These are phyloP conservation scores for Pelusios castaneus DNA, from an alignment of 2,113 vertebrate genomes.

Conservation along the genomic window DNA sequence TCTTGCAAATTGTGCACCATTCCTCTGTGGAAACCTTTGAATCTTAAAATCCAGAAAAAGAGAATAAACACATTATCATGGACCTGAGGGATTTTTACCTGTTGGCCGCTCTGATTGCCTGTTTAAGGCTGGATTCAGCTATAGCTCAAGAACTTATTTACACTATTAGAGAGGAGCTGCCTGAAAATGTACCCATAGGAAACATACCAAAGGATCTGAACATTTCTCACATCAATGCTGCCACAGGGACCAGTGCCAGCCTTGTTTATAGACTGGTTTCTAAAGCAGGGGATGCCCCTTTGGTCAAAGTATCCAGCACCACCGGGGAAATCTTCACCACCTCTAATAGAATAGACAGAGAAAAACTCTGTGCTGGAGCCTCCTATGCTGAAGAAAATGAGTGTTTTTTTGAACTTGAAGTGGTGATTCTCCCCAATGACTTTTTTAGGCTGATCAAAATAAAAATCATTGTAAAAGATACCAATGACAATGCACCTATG, in stretches of 20 bases:
- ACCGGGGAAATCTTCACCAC: conserved; percentile 98
- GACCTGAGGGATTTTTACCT: conserved; percentile 99
- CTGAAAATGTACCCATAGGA: conserved; percentile 98
- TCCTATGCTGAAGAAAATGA: conserved; percentile 92
- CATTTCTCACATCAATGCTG: conserved; percentile 96
- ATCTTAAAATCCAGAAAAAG: conserved; percentile 79
- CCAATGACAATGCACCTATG: conserved; percentile 99
- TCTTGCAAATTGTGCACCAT: conserved; percentile 75
- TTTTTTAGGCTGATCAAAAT: conserved; percentile 99
- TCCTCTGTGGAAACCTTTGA: conserved; percentile 79
- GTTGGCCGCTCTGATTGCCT: conserved; percentile 93
- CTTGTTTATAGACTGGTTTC: conserved; percentile 98
- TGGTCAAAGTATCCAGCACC: conserved; percentile 96
- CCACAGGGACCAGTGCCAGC: conserved; percentile 92
- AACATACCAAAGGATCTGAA: conserved; percentile 99
- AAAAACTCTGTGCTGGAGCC: conserved; percentile 95
- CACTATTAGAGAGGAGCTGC: conserved; percentile 97
- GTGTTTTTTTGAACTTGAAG: conserved; percentile 99
- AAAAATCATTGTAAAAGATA: conserved; percentile 98
- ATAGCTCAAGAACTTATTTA: conserved; percentile 99
- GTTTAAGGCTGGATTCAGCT: conserved; percentile 96
- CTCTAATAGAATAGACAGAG: conserved; percentile 95
- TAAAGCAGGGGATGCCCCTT: conserved; percentile 95
- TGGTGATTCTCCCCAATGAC: conserved; percentile 98
- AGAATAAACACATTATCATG: conserved; percentile 89